Percentiles rank a stretch among this genome's conserved stretches.
These are phyloP conservation scores for Redunca redunca DNA, from an alignment of 2,113 vertebrate genomes.

Conservation along the genomic window DNA sequence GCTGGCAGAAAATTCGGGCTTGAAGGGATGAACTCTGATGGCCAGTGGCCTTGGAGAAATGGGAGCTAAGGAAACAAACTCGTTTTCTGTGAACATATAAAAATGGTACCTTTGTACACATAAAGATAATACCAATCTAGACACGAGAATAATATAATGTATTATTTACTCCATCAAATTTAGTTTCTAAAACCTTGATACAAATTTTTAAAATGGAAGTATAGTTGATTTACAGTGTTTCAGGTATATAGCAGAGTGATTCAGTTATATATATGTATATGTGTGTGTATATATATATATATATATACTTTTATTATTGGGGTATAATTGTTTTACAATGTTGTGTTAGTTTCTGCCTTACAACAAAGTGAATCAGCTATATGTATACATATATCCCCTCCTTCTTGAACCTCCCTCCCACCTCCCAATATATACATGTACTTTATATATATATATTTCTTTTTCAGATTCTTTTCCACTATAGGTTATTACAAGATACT, in stretches of 20 bases:
- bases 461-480: neutral
- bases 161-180: neutral
- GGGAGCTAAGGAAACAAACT: neutral
- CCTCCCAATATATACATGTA: neutral
- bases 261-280: neutral
- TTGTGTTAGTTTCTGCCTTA: neutral
- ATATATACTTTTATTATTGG: neutral
- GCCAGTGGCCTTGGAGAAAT: neutral
- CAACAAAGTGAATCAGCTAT: neutral
- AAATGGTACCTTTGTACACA: neutral
- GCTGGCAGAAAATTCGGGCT: neutral
- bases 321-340: neutral
- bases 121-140: neutral
- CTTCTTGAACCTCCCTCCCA: neutral
- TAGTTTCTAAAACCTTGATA: neutral
- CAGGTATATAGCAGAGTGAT: neutral
- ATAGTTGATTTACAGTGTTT: neutral
- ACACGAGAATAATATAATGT: neutral
- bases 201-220: neutral
- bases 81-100: neutral
- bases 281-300: too few species aligned
- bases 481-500: neutral
- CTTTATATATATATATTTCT: neutral
- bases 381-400: neutral
- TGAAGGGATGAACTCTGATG: neutral